phyloP scores from a whole-genome alignment of 2,888 invertebrate genomes.

The Vanessa cardui region DNA sequence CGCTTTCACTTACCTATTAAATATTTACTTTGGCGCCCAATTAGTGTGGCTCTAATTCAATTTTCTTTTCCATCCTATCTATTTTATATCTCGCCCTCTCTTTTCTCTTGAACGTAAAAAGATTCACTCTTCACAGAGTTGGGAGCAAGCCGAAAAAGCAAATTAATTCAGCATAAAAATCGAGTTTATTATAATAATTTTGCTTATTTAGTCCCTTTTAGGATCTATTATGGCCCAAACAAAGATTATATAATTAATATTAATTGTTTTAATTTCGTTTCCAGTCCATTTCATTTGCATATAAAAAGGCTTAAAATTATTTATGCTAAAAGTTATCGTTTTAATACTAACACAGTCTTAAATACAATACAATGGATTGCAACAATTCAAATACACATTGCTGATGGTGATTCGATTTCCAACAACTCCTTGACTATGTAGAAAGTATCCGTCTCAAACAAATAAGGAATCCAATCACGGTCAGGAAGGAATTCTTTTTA shows the following conservation, averaged over 20 bases:
- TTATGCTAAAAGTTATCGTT: too few species aligned
- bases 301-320: too few species aligned
- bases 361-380: background rate
- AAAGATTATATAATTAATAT: conserved; percentile 5
- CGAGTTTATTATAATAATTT: conserved; percentile 20
- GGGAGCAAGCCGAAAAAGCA: conserved; percentile 23
- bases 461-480: conserved; percentile 35
- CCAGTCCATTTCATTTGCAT: too few species aligned
- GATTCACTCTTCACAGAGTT: conserved; percentile 15
- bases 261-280: background rate
- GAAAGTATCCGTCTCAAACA: conserved; percentile 24
- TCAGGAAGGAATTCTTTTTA: conserved; percentile 29
- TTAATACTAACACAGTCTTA: too few species aligned
- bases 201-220: conserved; percentile 20
- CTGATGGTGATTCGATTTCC: conserved; percentile 7
- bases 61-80: conserved; percentile 4
- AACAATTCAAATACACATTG: background rate
- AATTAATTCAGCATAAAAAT: conserved; percentile 28
- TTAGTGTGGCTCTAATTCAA: conserved; percentile 29
- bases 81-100: conserved; percentile 6
- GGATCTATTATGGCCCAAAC: conserved; percentile 12
- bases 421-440: conserved; percentile 7
- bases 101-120: conserved; percentile 15
- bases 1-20: conserved; percentile 24
- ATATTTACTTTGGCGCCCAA: conserved; percentile 38